Conservation (phyloP, 1,140 invertebrate genomes). For the Lucilia sericata region DNA sequence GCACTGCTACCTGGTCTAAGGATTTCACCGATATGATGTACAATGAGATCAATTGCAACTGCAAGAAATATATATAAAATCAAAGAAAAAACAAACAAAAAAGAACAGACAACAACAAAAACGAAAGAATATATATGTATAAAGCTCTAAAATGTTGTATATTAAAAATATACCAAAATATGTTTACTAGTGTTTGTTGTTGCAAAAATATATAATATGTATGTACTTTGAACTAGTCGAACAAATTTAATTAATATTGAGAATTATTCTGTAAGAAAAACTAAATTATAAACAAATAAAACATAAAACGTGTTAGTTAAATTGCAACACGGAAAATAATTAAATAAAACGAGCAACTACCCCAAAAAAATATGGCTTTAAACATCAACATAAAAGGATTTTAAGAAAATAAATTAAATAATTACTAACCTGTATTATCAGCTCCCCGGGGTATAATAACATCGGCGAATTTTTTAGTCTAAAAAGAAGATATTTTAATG, state of each 20-base stretch:
- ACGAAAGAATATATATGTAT: conserved; percentile 45
- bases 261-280: neutral
- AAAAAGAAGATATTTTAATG: conserved; percentile 49
- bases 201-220: neutral
- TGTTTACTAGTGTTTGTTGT: conserved; percentile 29
- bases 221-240: neutral
- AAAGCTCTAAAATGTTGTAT: conserved; percentile 40
- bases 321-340: conserved; percentile 16
- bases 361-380: neutral
- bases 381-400: conserved; percentile 29
- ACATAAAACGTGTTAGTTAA: conserved; percentile 21
- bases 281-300: conserved; percentile 25
- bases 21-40: conserved; percentile 97
- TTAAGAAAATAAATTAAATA: neutral
- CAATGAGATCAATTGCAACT: conserved; percentile 99
- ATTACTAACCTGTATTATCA: conserved; percentile 89
- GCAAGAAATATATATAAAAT: conserved; percentile 73
- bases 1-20: conserved; percentile 72
- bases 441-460: conserved; percentile 98
- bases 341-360: conserved; percentile 43
- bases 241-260: neutral
- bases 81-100: conserved; percentile 65
- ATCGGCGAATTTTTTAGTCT: conserved; percentile 99
- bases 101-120: conserved; percentile 54
- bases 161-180: neutral